A percentile compares a stretch with the other conserved stretches of the same genome.
These are phyloP conservation scores for Carassius carassius DNA, from an alignment of 2,113 vertebrate species.

Conservation along the genomic window DNA sequence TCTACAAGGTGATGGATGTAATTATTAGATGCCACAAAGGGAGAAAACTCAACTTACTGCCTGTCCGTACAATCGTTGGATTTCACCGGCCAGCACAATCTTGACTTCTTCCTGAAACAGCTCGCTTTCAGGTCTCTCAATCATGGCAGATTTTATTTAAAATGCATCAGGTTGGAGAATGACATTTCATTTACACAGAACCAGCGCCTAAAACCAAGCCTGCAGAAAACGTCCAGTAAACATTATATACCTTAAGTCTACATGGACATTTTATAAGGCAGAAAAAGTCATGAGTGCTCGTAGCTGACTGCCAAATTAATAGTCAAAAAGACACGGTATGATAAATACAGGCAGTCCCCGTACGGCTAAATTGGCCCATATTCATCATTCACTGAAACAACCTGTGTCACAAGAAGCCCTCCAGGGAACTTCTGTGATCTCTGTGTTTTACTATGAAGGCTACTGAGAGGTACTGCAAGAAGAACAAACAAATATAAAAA, in stretches of 20 bases:
- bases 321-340: slow-evolving; percentile 36
- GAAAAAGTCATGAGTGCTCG: not conserved
- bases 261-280: slow-evolving; percentile 15
- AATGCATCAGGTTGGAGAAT: not conserved
- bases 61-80: not conserved
- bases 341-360: slow-evolving; percentile 35
- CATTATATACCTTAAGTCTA: not conserved
- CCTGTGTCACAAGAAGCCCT: slow-evolving; percentile 25
- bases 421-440: slow-evolving; percentile 52
- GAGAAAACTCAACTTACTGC: not conserved
- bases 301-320: slow-evolving; percentile 36
- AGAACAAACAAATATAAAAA: slow-evolving; percentile 64
- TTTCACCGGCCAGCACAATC: not conserved
- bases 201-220: not conserved
- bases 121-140: not conserved
- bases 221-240: not conserved
- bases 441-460: not conserved
- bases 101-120: not conserved
- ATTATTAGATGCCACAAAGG: not conserved
- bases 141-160: not conserved
- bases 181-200: not conserved
- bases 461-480: slow-evolving; percentile 29
- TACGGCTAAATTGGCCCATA: slow-evolving; percentile 28
- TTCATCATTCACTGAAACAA: slow-evolving; percentile 46
- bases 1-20: not conserved